phyloP scores from a whole-genome alignment of 2,113 vertebrate genomes.

The Callipepla squamata region DNA sequence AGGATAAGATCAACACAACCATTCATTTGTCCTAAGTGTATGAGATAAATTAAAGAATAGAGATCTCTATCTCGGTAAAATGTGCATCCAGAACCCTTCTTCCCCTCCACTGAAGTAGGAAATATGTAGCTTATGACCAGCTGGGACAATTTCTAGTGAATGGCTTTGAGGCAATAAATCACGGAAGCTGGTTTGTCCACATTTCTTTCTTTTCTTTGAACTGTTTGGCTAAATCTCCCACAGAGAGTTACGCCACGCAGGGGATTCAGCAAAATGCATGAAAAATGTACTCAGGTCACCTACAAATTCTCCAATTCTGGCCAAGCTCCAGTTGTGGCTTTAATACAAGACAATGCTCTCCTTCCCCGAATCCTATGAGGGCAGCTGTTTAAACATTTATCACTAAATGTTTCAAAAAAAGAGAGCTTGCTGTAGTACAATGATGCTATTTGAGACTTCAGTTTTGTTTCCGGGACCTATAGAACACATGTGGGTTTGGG shows the following conservation, averaged over 20 bases:
- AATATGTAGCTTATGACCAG: conserved; percentile 65
- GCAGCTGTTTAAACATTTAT: conserved; percentile 80
- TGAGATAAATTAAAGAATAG: conserved; percentile 65
- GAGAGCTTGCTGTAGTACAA: conserved; percentile 54
- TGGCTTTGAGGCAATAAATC: conserved; percentile 74
- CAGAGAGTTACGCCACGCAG: conserved; percentile 74
- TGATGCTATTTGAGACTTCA: conserved; percentile 60
- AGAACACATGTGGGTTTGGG: conserved; percentile 5
- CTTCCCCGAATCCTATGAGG: conserved; percentile 49
- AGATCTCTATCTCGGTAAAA: conserved; percentile 65
- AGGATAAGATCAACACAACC: conserved; percentile 58
- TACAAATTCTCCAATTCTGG: conserved; percentile 68
- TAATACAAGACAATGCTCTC: conserved; percentile 42
- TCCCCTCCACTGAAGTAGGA: conserved; percentile 67
- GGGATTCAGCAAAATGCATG: conserved; percentile 70
- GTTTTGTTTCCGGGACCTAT: conserved; percentile 48
- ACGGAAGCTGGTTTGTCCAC: conserved; percentile 80
- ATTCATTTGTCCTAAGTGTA: conserved; percentile 62
- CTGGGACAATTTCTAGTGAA: conserved; percentile 72
- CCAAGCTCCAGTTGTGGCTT: conserved; percentile 65
- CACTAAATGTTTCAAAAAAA: conserved; percentile 70
- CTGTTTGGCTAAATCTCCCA: conserved; percentile 77
- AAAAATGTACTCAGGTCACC: conserved; percentile 71
- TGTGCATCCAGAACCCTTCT: conserved; percentile 50
- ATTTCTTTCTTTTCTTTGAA: conserved; percentile 80